A percentile compares a stretch with the other conserved stretches of the same genome.
phyloP scores from a whole-genome alignment of 1,140 invertebrate genomes.

The Drosophila chauvacae region DNA sequence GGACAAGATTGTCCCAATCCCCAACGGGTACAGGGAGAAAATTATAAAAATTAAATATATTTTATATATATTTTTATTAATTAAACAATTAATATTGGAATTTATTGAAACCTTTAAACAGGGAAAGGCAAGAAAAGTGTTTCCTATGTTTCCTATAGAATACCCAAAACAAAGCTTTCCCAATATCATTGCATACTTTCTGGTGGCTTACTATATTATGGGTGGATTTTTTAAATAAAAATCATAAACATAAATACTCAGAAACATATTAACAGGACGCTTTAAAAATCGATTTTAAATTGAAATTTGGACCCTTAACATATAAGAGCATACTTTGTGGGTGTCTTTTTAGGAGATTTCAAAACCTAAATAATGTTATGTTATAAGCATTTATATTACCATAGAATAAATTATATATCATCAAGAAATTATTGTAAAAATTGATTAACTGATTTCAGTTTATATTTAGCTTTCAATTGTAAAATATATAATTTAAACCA shows the following conservation, averaged over 20 bases:
- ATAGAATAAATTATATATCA: background rate
- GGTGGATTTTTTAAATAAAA: too few species aligned
- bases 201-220: too few species aligned
- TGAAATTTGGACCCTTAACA: background rate
- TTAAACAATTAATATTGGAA: background rate
- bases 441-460: background rate
- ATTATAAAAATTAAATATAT: background rate
- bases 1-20: slow-evolving; percentile 56
- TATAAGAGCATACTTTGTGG: background rate
- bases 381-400: background rate
- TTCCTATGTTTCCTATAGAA: background rate
- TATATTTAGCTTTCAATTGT: background rate
- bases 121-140: background rate
- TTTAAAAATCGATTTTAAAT: too few species aligned
- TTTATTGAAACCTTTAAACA: background rate
- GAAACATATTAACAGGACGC: too few species aligned
- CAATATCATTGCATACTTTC: background rate
- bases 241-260: too few species aligned
- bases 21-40: slow-evolving; percentile 11
- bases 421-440: too few species aligned
- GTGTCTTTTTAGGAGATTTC: background rate
- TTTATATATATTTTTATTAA: background rate
- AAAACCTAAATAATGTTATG: background rate
- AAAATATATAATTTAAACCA: background rate
- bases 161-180: background rate